Conservation (phyloP, 2,113 vertebrate species). For the Phoenicopterus ruber region DNA sequence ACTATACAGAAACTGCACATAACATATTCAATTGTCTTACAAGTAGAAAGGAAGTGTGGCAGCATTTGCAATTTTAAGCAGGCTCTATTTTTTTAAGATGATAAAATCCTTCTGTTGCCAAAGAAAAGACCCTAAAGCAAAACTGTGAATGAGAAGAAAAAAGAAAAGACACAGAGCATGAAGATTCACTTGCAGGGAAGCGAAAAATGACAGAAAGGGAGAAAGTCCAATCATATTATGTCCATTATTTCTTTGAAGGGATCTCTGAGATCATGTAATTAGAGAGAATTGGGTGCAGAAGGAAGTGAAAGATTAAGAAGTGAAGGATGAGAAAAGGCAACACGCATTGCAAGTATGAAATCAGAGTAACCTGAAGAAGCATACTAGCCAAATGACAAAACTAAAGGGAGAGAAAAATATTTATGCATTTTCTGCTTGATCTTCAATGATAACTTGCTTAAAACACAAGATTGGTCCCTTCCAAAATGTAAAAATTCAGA, state of each 20-base stretch:
- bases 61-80: neutral
- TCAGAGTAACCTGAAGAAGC: neutral
- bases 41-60: neutral
- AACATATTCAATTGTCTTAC: neutral
- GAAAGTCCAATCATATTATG: neutral
- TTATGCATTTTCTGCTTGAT: neutral
- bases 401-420: neutral
- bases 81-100: neutral
- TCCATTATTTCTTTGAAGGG: neutral
- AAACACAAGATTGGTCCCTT: neutral
- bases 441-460: neutral
- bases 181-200: neutral
- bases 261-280: neutral
- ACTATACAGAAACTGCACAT: neutral
- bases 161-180: neutral
- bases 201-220: neutral
- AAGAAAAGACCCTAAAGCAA: neutral
- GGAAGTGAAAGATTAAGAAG: neutral
- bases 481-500: neutral
- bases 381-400: neutral
- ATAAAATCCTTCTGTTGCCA: neutral
- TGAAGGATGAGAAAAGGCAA: neutral
- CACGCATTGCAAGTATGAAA: neutral
- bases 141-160: neutral
- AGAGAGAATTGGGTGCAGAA: neutral